Percentiles rank a stretch among this genome's conserved stretches.
These are phyloP conservation scores for Sebastes schlegelii DNA, from an alignment of 2,113 vertebrate genomes.

Conservation along the genomic window DNA sequence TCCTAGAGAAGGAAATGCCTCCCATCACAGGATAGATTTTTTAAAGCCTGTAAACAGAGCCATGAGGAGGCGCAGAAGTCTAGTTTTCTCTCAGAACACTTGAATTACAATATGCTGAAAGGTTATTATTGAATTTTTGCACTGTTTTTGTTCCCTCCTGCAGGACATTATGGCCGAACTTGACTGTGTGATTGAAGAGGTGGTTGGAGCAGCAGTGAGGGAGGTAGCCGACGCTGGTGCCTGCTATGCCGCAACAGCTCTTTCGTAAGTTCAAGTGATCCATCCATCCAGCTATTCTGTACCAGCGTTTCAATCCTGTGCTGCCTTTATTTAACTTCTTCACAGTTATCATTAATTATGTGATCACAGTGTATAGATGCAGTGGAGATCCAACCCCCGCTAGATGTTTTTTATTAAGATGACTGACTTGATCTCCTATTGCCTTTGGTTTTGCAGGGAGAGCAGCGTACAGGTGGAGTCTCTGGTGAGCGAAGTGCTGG, in stretches of 20 bases:
- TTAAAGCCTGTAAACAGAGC: too few relatives aligned
- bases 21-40: too few relatives aligned
- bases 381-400: not conserved
- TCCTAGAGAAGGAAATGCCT: too few relatives aligned
- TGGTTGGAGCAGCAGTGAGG: constrained; percentile 82
- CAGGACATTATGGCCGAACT: constrained; percentile 88
- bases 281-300: not conserved
- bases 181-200: constrained; percentile 86
- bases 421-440: not conserved
- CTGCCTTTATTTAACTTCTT: not conserved
- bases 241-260: constrained; percentile 81
- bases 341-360: not conserved
- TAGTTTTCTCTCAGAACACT: too few relatives aligned
- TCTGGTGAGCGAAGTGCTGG: constrained; percentile 82
- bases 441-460: constrained; percentile 75
- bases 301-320: not conserved
- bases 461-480: constrained; percentile 82
- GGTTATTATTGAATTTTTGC: too few relatives aligned
- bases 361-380: not conserved
- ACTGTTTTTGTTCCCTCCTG: not conserved
- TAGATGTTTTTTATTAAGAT: not conserved
- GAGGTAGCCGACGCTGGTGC: constrained; percentile 81
- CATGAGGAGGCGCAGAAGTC: too few relatives aligned
- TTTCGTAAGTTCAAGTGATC: constrained; percentile 80
- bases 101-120: too few relatives aligned